Percentiles rank a stretch among this genome's conserved stretches.
These are phyloP conservation scores for Cynopterus sphinx DNA, from an alignment of 2,797 vertebrate genomes.

Conservation along the genomic window DNA sequence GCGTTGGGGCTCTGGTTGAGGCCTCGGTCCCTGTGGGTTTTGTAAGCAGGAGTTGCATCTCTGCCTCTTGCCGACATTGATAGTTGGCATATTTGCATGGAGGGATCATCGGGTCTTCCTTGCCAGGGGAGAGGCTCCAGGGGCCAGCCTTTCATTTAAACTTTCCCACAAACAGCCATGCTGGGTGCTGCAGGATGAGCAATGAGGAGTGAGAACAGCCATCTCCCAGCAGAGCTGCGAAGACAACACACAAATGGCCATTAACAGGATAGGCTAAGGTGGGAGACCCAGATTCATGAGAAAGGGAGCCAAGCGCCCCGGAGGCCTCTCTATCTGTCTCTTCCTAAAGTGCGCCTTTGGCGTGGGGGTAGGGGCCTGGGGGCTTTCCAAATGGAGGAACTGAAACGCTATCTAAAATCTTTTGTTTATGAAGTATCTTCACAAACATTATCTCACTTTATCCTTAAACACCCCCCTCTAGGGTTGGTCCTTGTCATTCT, in stretches of 20 bases:
- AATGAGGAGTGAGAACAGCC: background rate
- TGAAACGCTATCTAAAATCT: background rate
- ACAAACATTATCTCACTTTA: background rate
- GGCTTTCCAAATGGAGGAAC: background rate
- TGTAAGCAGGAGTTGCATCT: background rate
- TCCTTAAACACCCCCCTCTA: background rate
- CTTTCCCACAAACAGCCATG: background rate
- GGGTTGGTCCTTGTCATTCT: too few species aligned
- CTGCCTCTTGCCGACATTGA: background rate
- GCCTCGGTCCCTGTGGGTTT: background rate
- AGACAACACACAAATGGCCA: too few species aligned
- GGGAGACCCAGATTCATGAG: fast-evolving
- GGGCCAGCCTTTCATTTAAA: background rate
- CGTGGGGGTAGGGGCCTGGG: background rate
- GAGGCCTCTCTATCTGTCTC: background rate
- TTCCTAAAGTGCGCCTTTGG: background rate
- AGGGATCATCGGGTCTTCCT: background rate
- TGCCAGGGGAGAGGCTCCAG: background rate
- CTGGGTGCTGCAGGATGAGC: background rate
- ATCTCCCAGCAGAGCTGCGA: background rate
- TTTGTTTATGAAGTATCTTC: background rate
- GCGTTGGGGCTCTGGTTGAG: background rate
- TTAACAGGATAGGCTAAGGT: too few species aligned
- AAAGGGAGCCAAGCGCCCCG: background rate
- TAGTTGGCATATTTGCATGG: too few species aligned